Evolutionary conservation across 37 sponge, comb jelly and placozoan genomes (phyloP), one percentile per base, ranked within the genome.

Genomic region (Agelas oroides): DNA sequence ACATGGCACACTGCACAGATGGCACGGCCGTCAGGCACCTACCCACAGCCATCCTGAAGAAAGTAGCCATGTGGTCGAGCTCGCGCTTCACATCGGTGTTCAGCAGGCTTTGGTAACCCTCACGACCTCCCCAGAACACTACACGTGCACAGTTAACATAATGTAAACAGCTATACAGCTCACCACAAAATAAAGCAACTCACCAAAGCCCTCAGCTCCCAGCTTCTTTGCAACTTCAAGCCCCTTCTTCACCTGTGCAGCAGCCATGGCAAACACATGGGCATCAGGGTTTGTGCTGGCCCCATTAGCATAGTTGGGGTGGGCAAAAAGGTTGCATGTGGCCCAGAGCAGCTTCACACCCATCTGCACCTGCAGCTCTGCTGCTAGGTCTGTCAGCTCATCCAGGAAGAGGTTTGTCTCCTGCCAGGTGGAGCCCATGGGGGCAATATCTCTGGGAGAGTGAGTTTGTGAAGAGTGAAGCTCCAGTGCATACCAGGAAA

Each of bases 101-200:
- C 20, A 90, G 86, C 37, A 90, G 63, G 35, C 64, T 75, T 77
- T 90, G 91, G 77, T 90, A 90, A 36, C 91, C 91, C 54, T 90
- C 91, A 55, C 91, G 81, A 20, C 91, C 91, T 61, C 91, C 91
- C 91, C 91, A 90, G 56, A 90, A 90, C 54, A 90, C 91, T 90
- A 56, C 13, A 33, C 5, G 46, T 12, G 8, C 46, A 46, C 46
- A 46, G 46, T 8, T 46, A 8, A 46, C 46, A 46, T 46, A 46
- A 12, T 19, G 19, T 57, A 57, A 57, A 57, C 59, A 16, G 19
- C 19, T 20, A 16, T 19, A 16, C 59, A 57, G 16, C 18, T 16
- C 59, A 57, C 19, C 19, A 16, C 19, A 16, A 16, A 3, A 3
- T n/a, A n/a, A n/a, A n/a, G n/a, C n/a, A 1, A 63, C 85, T 75